These are phyloP conservation scores for Anguilla rostrata DNA, from an alignment of 2,113 vertebrate genomes.

Conservation along the genomic window DNA sequence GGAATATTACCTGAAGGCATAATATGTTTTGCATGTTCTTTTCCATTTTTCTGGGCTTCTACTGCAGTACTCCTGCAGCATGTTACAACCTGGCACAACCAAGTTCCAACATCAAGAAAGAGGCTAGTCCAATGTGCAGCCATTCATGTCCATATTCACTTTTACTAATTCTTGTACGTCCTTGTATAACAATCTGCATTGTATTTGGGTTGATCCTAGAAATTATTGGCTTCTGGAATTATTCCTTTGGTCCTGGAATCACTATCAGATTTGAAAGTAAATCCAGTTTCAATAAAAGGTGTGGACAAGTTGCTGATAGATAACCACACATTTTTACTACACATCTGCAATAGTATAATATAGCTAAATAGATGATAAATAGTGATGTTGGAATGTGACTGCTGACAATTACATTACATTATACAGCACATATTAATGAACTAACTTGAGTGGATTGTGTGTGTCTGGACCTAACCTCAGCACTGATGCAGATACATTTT, in stretches of 20 bases:
- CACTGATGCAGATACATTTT: too few relatives aligned
- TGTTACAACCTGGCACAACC: neutral
- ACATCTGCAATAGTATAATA: neutral
- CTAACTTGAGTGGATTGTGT: too few relatives aligned
- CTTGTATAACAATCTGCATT: neutral
- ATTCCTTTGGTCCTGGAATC: too few relatives aligned
- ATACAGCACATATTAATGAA: too few relatives aligned
- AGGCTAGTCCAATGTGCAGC: neutral
- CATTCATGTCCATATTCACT: neutral
- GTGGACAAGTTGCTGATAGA: too few relatives aligned
- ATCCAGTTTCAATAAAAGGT: too few relatives aligned
- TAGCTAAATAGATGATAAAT: too few relatives aligned
- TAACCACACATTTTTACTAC: neutral
- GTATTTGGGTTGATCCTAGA: neutral
- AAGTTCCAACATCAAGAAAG: neutral
- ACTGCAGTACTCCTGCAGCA: neutral
- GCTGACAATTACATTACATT: too few relatives aligned
- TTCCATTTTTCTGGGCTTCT: neutral
- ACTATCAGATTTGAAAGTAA: too few relatives aligned
- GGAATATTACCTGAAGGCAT: neutral
- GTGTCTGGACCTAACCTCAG: too few relatives aligned
- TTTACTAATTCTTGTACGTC: neutral
- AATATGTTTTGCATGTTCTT: neutral
- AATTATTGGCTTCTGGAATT: neutral
- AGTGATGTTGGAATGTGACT: too few relatives aligned